phyloP scores from a whole-genome alignment of 2,797 vertebrate genomes.

The Oreortyx pictus region DNA sequence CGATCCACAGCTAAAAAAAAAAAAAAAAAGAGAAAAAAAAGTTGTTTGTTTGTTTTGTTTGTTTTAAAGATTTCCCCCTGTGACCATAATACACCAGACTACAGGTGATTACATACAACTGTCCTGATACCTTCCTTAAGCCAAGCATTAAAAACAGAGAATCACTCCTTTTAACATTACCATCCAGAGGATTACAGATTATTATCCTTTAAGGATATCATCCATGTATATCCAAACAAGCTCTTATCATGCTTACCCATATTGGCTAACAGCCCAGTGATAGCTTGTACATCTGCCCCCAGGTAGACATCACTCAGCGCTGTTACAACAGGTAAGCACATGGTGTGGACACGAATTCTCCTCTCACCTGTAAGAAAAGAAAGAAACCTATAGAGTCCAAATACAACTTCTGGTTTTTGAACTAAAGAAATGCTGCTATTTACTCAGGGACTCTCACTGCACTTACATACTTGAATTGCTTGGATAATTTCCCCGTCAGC shows the following conservation, averaged over 20 bases:
- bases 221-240: neutral
- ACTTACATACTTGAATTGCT: too few relatives aligned
- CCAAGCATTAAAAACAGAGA: neutral
- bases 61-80: neutral
- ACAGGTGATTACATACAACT: neutral
- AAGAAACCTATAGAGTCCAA: neutral
- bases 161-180: neutral
- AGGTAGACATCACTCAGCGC: constrained; percentile 92
- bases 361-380: constrained; percentile 86
- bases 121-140: neutral
- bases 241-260: constrained; percentile 86
- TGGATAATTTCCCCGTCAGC: neutral
- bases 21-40: neutral
- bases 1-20: constrained; percentile 88
- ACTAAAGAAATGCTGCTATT: neutral
- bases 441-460: neutral
- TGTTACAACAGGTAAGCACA: constrained; percentile 95
- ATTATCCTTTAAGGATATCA: neutral
- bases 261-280: constrained; percentile 91
- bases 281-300: constrained; percentile 95
- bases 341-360: constrained; percentile 95
- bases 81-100: neutral
- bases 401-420: neutral
- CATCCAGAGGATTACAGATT: neutral
- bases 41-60: neutral